phyloP scores from a whole-genome alignment of 2,888 invertebrate genomes.

The Gymnocheta viridis region DNA sequence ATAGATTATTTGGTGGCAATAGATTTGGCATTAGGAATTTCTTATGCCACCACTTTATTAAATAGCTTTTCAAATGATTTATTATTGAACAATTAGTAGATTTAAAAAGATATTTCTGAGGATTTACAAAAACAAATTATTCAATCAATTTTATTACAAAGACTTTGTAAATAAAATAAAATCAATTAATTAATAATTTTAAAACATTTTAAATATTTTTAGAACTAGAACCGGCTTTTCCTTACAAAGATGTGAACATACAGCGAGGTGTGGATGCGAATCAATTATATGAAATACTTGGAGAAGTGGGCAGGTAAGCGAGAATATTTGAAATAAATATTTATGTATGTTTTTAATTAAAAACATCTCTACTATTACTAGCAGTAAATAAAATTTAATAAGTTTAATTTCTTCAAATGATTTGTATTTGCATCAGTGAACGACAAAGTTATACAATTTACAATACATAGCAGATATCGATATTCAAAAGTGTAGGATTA shows the following conservation, averaged over 20 bases:
- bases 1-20: constrained; percentile 60
- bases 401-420: no score
- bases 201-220: constrained; percentile 72
- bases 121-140: constrained; percentile 68
- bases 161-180: background rate
- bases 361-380: no score
- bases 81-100: constrained; percentile 59
- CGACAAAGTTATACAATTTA: no score
- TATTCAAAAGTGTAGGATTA: no score
- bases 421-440: no score
- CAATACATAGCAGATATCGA: no score
- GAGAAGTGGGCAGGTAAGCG: constrained; percentile 95
- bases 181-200: constrained; percentile 2
- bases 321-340: no score
- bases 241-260: constrained; percentile 92
- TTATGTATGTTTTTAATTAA: no score
- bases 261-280: constrained; percentile 93
- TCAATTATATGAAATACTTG: constrained; percentile 92
- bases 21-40: constrained; percentile 55
- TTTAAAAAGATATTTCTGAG: constrained; percentile 65
- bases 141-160: constrained; percentile 59
- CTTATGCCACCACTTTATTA: constrained; percentile 35
- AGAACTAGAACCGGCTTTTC: constrained; percentile 95
- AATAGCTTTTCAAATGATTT: constrained; percentile 51
- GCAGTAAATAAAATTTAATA: no score